These are phyloP conservation scores for Temnothorax longispinosus DNA, from an alignment of 1,140 invertebrate species.

Conservation along the genomic window DNA sequence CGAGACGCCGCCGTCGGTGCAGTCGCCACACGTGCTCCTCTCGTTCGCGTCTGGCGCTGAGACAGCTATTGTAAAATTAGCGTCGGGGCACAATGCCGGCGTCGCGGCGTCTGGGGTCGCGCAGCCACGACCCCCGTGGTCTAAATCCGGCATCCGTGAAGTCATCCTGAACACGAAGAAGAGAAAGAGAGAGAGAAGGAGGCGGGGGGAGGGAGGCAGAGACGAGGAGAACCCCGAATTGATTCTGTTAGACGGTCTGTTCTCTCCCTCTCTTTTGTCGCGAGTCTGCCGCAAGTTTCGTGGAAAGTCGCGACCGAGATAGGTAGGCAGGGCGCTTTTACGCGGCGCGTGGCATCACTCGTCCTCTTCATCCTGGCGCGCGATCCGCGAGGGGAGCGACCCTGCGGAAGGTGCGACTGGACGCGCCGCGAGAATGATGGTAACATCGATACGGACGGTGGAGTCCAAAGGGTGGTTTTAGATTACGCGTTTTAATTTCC, in stretches of 20 bases:
- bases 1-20: slow-evolving; percentile 69
- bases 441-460: not conserved
- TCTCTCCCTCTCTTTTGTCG: slow-evolving; percentile 31
- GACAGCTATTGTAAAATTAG: slow-evolving; percentile 85
- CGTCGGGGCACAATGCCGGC: slow-evolving; percentile 84
- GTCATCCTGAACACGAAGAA: slow-evolving; percentile 50
- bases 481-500: not conserved
- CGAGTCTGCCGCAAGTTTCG: slow-evolving; percentile 62
- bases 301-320: slow-evolving; percentile 66
- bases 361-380: slow-evolving; percentile 7
- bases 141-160: slow-evolving; percentile 80
- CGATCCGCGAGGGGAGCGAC: slow-evolving; percentile 6
- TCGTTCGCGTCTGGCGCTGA: slow-evolving; percentile 66
- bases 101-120: slow-evolving; percentile 85
- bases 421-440: not conserved
- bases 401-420: slow-evolving; percentile 28
- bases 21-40: slow-evolving; percentile 72
- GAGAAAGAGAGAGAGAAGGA: not conserved
- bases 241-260: slow-evolving; percentile 70
- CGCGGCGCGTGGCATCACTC: slow-evolving; percentile 49
- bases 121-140: slow-evolving; percentile 79
- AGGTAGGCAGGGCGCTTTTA: slow-evolving; percentile 6
- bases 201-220: not conserved
- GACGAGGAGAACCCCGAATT: slow-evolving; percentile 57
- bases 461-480: not conserved